Base-by-base conservation (phyloP, 2,113 vertebrate species). In the Stomatorhinus ivindoensis region DNA sequence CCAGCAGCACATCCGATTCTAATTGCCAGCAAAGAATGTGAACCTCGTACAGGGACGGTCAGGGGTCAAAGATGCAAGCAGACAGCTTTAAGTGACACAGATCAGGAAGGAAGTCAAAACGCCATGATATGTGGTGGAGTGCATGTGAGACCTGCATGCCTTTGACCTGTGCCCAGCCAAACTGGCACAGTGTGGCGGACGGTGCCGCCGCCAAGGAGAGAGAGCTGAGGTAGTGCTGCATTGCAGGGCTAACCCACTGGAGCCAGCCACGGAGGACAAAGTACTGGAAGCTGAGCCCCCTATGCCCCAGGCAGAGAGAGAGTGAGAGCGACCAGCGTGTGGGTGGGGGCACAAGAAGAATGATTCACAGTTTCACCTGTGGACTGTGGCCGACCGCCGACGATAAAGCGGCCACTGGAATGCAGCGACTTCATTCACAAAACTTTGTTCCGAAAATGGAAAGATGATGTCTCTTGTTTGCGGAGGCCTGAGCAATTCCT, bases 361-460 rank as follows among this genome's bases (percentile, higher is more conserved):
- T 88, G 88, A 80, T 51, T 88, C 65, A 87, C 21, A 80, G 88
- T 88, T 88, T 88, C 88, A 88, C 88, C 88, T 88, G 88, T 88
- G 65, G 27, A 35, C 46, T 51, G 65, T 11, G 47, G 55, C 55
- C 9, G 35, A 76, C 15, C 65, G n/a, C 27, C 55, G 44, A 35
- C 39, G 87, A 88, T 80, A 88, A 88, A 31, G n/a, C 69, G 39
- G 88, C 27, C 69, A 88, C 42, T 50, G 88, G 88, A 80, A 88
- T 88, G 88, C 17, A 10, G 61, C 53, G 88, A 88, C 46, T 80
- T 88, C 88, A 46, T 90, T 88, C 85, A 90, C 87, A 53, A 86
- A 90, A 92, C 88, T 88, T 91, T 88, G 86, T 86, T 89, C 88
- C 89, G 90, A 91, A 89, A 80, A 91, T 86, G 90, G 51, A 44